Base-by-base conservation (phyloP, 23 tunicate genomes). In the Clavelina lepadiformis region DNA sequence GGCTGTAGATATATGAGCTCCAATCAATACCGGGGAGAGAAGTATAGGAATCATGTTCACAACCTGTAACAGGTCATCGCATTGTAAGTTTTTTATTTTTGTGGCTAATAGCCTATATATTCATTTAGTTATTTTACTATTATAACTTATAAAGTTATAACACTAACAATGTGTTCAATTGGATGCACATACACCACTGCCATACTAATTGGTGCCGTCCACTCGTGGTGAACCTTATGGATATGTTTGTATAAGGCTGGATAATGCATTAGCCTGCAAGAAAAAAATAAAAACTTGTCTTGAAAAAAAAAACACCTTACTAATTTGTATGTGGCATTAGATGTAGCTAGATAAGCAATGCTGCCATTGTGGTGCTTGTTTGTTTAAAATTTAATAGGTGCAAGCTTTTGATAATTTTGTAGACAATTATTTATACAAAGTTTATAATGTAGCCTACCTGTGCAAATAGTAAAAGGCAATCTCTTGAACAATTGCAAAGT, bases 101-200 rank as follows among this genome's bases (percentile, higher is more conserved):
- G n/a, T n/a, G n/a, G n/a, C n/a, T n/a, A n/a, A n/a, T n/a, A n/a
- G n/a, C n/a, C n/a, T n/a, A n/a, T 41, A 41, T 8, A 41, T 41
- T 8, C 11, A 41, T 41, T 8, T 41, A 41, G 15, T 41, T 8
- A 41, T 41, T 41, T 41, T 41, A 8, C 15, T 41, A 15, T 41
- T 41, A 41, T 41, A 41, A 41, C 15, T 11, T n/a, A n/a, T n/a
- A n/a, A n/a, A n/a, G n/a, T n/a, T n/a, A n/a, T n/a, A n/a, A n/a
- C 25, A 73, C 75, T 68, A 38, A 83, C 92, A 28, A 83, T 56
- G 22, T 82, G 76, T 37, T 83, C 92, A 15, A 83, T 33, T 2
- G 92, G 92, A 69, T 83, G 92, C 30, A 73, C 92, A 31, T 83
- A 83, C 6, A 71, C 78, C n/a, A 83, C 82, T 3, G 82, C 81